Conservation (phyloP, 2,888 invertebrate species). For the Eupsilia transversa region DNA sequence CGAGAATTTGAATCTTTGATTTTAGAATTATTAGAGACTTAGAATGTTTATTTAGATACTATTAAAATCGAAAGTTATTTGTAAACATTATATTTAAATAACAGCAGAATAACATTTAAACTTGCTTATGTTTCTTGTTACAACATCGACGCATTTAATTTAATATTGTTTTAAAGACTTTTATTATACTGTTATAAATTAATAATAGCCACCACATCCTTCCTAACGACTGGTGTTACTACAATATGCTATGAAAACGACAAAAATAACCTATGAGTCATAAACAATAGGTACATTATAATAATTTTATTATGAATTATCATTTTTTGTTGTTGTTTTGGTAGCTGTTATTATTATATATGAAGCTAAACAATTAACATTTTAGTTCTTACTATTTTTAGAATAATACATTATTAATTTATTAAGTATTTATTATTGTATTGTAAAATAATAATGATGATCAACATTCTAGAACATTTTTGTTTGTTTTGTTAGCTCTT, state of each 20-base stretch:
- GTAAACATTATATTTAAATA: neutral
- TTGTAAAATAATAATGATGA: neutral
- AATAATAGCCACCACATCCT: constrained; percentile 39
- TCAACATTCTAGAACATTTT: neutral
- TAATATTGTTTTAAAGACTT: constrained; percentile 2
- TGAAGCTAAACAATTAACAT: neutral
- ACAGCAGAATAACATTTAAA: neutral
- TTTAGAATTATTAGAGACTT: constrained; percentile 20
- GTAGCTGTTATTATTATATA: neutral
- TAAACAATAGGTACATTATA: constrained; percentile 17
- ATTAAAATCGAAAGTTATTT: neutral
- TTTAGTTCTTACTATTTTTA: neutral
- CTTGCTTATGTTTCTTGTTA: neutral
- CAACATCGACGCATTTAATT: constrained; percentile 16
- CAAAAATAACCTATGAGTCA: constrained; percentile 24
- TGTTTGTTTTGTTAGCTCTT: neutral
- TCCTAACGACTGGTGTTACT: constrained; percentile 9
- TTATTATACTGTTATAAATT: constrained; percentile 33
- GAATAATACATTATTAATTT: neutral
- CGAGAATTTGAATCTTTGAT: constrained; percentile 32
- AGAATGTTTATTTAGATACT: neutral
- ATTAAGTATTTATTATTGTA: neutral
- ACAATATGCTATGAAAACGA: constrained; percentile 21
- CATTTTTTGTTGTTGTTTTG: neutral
- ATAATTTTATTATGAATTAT: neutral